These are phyloP conservation scores for Reticulitermes speratus DNA, from an alignment of 1,140 invertebrate genomes.

Conservation along the genomic window DNA sequence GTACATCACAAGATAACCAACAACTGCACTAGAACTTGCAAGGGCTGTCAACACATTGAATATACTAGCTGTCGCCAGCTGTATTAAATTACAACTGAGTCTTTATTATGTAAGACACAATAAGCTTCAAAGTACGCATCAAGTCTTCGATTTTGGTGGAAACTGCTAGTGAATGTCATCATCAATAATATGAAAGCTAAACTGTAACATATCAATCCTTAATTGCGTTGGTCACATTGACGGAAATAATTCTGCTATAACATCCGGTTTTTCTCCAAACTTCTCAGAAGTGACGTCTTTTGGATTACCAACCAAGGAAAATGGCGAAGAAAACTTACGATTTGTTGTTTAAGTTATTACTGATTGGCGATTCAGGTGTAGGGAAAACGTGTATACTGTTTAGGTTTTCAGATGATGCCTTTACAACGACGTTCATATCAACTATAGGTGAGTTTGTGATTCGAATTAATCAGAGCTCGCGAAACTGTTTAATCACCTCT, in stretches of 20 bases:
- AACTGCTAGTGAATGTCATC: too few species aligned
- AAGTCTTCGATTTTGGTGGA: not conserved
- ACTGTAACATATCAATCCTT: too few species aligned
- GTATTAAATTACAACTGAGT: too few species aligned
- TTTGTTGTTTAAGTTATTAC: slow-evolving; percentile 94
- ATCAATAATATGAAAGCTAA: too few species aligned
- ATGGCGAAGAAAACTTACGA: slow-evolving; percentile 97
- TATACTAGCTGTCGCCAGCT: not conserved
- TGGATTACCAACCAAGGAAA: slow-evolving; percentile 42
- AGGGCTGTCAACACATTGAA: not conserved
- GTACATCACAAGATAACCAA: not conserved
- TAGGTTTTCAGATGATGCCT: slow-evolving; percentile 97
- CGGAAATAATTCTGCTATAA: not conserved
- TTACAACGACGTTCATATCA: slow-evolving; percentile 97
- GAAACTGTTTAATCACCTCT: not conserved
- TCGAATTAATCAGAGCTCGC: not conserved
- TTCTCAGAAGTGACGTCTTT: slow-evolving; percentile 32
- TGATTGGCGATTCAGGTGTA: slow-evolving; percentile 97
- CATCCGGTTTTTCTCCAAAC: slow-evolving; percentile 11
- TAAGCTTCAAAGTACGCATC: not conserved
- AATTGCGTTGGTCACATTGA: not conserved
- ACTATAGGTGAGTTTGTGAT: slow-evolving; percentile 80
- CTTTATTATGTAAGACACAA: not conserved
- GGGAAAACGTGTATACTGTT: slow-evolving; percentile 98
- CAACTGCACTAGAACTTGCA: not conserved